Percentiles rank a stretch among this genome's conserved stretches.
Evolutionary conservation across 2,888 invertebrate genomes (phyloP).

Genomic region (Lagria hirta): DNA sequence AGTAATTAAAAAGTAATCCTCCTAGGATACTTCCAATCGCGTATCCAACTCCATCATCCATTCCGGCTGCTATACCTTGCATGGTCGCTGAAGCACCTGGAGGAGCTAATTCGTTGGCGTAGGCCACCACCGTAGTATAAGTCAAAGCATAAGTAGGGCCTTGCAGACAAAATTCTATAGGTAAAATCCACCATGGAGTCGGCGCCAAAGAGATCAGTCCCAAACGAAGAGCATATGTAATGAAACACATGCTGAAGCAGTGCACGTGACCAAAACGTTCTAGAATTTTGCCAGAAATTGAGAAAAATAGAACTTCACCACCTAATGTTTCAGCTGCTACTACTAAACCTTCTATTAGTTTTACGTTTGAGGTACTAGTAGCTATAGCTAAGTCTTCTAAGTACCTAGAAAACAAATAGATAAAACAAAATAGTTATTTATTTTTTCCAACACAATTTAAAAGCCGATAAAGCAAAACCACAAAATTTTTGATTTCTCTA

Average conservation of each 20-base stretch:
- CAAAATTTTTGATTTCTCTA: no score
- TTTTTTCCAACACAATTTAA: no score
- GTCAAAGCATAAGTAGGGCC: constrained; percentile 86
- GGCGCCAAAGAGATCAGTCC: constrained; percentile 73
- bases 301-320: constrained; percentile 78
- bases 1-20: constrained; percentile 65
- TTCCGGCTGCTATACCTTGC: constrained; percentile 84
- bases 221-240: constrained; percentile 74
- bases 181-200: constrained; percentile 81
- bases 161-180: constrained; percentile 78
- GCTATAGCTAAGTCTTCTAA: constrained; percentile 71
- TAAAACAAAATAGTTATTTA: no score
- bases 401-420: constrained; percentile 68
- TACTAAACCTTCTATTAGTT: constrained; percentile 76
- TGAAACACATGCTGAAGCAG: constrained; percentile 75
- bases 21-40: constrained; percentile 75
- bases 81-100: constrained; percentile 77
- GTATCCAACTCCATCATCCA: constrained; percentile 83
- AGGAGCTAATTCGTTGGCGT: constrained; percentile 59
- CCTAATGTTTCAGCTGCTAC: constrained; percentile 78
- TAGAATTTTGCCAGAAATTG: constrained; percentile 77
- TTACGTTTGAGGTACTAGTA: constrained; percentile 66
- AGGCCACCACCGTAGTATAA: constrained; percentile 77
- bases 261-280: constrained; percentile 76
- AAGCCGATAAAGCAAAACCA: no score